A percentile compares a stretch with the other conserved stretches of the same genome.
Conservation (phyloP, 2,113 vertebrate species). For the Patagioenas fasciata region DNA sequence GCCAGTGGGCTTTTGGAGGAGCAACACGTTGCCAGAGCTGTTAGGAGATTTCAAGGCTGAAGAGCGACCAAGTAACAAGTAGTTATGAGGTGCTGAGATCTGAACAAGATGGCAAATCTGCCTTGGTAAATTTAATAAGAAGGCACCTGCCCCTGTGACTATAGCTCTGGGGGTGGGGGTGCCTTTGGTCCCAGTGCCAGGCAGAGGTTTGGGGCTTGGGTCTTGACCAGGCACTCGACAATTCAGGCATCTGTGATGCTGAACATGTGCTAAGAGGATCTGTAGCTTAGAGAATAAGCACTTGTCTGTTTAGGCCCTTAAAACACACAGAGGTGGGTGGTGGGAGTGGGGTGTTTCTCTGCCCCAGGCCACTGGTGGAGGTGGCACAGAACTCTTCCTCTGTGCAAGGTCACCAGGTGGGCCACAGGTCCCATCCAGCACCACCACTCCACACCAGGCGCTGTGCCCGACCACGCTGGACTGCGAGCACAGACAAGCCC, state of each 20-base stretch:
- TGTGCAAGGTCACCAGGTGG: neutral
- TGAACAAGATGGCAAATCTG: neutral
- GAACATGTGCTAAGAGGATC: neutral
- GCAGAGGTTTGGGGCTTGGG: accelerated
- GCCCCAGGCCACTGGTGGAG: neutral
- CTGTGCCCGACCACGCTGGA: no score
- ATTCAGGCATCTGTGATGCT: neutral
- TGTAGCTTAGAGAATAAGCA: neutral
- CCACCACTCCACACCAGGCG: neutral
- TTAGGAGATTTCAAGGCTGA: neutral
- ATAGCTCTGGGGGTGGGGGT: neutral
- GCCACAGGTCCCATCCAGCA: neutral
- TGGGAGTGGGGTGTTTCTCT: neutral
- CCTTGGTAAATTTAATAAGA: neutral
- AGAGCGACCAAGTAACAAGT: neutral
- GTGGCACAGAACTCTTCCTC: neutral
- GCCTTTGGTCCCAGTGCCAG: no score
- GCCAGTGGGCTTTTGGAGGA: neutral
- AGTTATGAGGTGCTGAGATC: neutral
- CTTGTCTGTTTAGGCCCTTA: no score
- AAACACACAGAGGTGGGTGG: neutral
- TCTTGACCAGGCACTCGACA: accelerated
- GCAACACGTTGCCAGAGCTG: neutral
- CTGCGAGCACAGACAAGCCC: neutral
- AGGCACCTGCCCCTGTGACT: neutral